Evolutionary conservation across 2,888 invertebrate genomes (phyloP).

Genomic region (Drosophila ustulata): DNA sequence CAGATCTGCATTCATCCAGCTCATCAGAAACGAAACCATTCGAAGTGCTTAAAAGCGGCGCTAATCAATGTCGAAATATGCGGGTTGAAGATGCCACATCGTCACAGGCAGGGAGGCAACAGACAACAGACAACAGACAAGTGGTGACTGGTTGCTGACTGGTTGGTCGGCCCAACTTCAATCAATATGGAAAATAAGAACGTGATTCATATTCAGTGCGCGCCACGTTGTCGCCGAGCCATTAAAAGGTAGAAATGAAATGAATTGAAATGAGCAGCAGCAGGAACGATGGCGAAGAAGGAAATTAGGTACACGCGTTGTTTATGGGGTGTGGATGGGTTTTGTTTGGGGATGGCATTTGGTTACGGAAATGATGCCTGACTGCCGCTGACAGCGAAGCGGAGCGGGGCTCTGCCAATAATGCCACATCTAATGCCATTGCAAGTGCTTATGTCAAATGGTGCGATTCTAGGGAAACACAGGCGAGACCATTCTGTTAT

Average conservation of each 20-base stretch:
- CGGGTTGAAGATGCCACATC: conserved; percentile 15
- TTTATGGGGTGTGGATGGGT: conserved; percentile 14
- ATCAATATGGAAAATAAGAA: conserved; percentile 73
- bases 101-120: neutral
- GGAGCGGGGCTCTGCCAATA: neutral
- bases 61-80: conserved; percentile 57
- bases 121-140: neutral
- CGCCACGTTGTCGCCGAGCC: conserved; percentile 49
- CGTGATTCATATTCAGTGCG: conserved; percentile 74
- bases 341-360: conserved; percentile 34
- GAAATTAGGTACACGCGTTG: conserved; percentile 72
- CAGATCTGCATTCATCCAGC: neutral
- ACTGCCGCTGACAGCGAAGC: conserved; percentile 24
- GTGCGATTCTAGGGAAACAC: conserved; percentile 14
- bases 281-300: conserved; percentile 29
- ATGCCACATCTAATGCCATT: neutral
- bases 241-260: conserved; percentile 60
- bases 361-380: conserved; percentile 64
- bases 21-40: conserved; percentile 33
- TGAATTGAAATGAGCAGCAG: conserved; percentile 58
- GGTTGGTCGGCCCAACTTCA: conserved; percentile 39
- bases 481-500: conserved; percentile 18
- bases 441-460: conserved; percentile 37
- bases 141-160: neutral
- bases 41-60: conserved; percentile 33